Percentiles rank a stretch among this genome's conserved stretches.
Evolutionary conservation across 2,888 invertebrate genomes (phyloP).

Genomic region (Tyria jacobaeae): DNA sequence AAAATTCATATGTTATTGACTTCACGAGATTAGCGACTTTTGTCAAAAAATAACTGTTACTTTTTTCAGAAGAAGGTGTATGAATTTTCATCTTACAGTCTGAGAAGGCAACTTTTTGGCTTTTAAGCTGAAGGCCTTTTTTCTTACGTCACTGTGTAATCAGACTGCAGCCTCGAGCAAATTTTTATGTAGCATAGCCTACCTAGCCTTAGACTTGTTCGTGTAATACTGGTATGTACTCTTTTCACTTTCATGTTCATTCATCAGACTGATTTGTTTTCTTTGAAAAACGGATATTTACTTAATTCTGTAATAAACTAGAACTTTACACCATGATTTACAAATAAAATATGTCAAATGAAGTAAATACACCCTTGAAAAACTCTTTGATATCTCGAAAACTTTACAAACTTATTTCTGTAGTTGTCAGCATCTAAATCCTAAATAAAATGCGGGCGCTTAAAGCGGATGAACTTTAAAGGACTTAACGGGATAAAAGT

Average conservation of each 20-base stretch:
- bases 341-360: background rate
- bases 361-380: slow-evolving; percentile 20
- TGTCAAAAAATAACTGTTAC: slow-evolving; percentile 32
- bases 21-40: slow-evolving; percentile 42
- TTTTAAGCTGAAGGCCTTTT: slow-evolving; percentile 64
- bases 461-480: slow-evolving; percentile 82
- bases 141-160: slow-evolving; percentile 76
- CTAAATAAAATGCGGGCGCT: slow-evolving; percentile 79
- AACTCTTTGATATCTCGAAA: slow-evolving; percentile 61
- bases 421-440: slow-evolving; percentile 78
- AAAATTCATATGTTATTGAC: slow-evolving; percentile 48
- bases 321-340: slow-evolving; percentile 56
- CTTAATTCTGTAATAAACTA: slow-evolving; percentile 55
- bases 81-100: slow-evolving; percentile 69
- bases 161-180: slow-evolving; percentile 80
- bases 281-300: too few species aligned
- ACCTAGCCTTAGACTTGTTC: slow-evolving; percentile 66
- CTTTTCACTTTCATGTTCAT: slow-evolving; percentile 67
- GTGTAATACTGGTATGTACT: slow-evolving; percentile 74
- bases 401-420: slow-evolving; percentile 68
- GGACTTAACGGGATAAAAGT: slow-evolving; percentile 81
- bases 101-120: slow-evolving; percentile 65
- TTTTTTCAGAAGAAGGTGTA: slow-evolving; percentile 52
- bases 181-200: slow-evolving; percentile 79
- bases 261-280: slow-evolving; percentile 47